Base-by-base conservation (phyloP, 2,797 vertebrate species). In the Chloroceryle amazona region DNA sequence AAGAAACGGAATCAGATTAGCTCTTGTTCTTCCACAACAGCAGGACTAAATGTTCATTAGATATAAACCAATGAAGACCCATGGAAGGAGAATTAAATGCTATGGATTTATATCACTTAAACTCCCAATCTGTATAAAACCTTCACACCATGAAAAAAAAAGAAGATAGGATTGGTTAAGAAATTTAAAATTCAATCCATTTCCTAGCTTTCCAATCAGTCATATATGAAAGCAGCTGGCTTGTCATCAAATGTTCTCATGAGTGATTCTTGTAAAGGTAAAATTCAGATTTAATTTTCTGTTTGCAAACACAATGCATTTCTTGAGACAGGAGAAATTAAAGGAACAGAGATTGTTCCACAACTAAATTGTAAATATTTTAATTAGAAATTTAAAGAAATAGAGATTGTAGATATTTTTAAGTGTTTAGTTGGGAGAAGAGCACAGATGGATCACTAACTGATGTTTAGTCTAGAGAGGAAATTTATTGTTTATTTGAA, bases 11-110 rank as follows among this genome's bases (percentile, higher is more conserved):
- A 78, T 54, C 80, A 74, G 41, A 83, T 54, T 10, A 76, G 37
- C 44, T 94, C 93, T 85, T 94, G 35, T 88, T 96, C 60, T 31
- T 78, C 28, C 49, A 83, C 65, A 91, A 19, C 81, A 94, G 75
- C 65, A 81, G 72, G 72, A 29, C 41, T 94, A 63, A 90, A 91
- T 74, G 37, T 82, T 74, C 76, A 81, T 81, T 67, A 85, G 61
- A 17, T 11, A 41, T 49, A 72, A 96, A 96, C 57, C 44, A 94
- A 74, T 47, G 51, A 90, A 68, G 42, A 46, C 31, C 37, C 4
- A 3, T 13, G 26, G 85, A 81, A 58, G 57, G 65, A 44, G 18
- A 93, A 79, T 35, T 10, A 18, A 75, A 91, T 29, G 42, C 1
- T 23, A 14, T 8, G 4, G 19, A 11, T 81, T 92, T 71, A 6